Conservation (phyloP, 64 coral and sea anemone species). For the Orbicella faveolata region DNA sequence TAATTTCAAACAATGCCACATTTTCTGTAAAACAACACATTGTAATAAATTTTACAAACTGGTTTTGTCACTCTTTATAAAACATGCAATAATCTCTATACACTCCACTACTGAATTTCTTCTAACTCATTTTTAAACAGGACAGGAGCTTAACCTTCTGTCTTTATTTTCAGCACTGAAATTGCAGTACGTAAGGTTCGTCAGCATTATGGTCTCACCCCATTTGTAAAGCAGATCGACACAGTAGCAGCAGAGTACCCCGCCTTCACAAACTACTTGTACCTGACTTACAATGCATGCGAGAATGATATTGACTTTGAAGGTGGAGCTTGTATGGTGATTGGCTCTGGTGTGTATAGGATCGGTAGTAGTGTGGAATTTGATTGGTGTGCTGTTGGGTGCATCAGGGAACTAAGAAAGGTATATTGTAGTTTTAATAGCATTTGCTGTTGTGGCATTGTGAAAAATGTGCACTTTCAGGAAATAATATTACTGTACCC, state of each 20-base stretch:
- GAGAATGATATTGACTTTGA: conserved; percentile 82
- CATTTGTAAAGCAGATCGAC: conserved; percentile 92
- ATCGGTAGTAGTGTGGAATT: conserved; percentile 99
- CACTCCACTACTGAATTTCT: too few relatives aligned
- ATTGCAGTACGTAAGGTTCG: conserved; percentile 83
- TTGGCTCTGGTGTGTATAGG: conserved; percentile 97
- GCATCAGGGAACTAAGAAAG: conserved; percentile 91
- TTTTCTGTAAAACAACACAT: too few relatives aligned
- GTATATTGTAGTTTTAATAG: conserved; percentile 27
- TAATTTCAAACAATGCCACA: too few relatives aligned
- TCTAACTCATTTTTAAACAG: background rate
- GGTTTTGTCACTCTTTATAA: too few relatives aligned
- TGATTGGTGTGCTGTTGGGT: conserved; percentile 98
- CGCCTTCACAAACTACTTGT: conserved; percentile 95
- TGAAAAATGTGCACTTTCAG: too few relatives aligned
- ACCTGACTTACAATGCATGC: conserved; percentile 88
- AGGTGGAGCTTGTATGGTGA: conserved; percentile 86
- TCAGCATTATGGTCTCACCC: conserved; percentile 57
- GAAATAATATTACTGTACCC: too few relatives aligned
- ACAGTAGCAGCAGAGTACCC: conserved; percentile 98
- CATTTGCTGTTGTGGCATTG: too few relatives aligned
- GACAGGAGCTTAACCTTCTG: background rate
- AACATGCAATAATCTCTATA: too few relatives aligned
- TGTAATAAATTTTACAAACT: too few relatives aligned
- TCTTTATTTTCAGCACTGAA: conserved; percentile 73